These are phyloP conservation scores for Macroteleia sp. DNA, from an alignment of 2,888 invertebrate genomes.

Conservation along the genomic window DNA sequence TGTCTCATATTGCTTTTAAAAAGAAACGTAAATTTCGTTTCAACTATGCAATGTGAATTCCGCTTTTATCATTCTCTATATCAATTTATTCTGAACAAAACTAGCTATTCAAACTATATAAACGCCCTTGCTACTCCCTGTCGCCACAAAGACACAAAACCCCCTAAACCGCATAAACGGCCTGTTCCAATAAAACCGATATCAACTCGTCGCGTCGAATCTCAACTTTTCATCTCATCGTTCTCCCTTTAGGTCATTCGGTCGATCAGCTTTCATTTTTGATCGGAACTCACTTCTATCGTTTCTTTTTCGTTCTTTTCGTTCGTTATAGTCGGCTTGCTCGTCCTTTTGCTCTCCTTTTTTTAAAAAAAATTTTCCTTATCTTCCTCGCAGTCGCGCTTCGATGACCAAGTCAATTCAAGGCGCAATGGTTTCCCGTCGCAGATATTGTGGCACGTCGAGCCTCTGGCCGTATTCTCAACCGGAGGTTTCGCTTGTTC, in stretches of 20 bases:
- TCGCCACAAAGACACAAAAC: too few species aligned
- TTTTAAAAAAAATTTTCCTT: conserved; percentile 10
- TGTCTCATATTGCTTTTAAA: not conserved
- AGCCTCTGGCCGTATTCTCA: conserved; percentile 18
- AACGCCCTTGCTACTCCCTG: conserved; percentile 6
- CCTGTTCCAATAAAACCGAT: too few species aligned
- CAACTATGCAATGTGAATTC: not conserved
- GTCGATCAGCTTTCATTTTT: too few species aligned
- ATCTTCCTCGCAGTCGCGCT: conserved; percentile 21
- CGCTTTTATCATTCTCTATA: conserved; percentile 19
- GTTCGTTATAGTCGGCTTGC: too few species aligned
- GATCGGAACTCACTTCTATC: too few species aligned
- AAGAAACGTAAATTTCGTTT: conserved; percentile 2
- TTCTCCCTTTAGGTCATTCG: too few species aligned
- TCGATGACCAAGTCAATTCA: conserved; percentile 62
- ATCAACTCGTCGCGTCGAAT: too few species aligned
- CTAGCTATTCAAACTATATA: conserved; percentile 1
- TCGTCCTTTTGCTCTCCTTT: too few species aligned
- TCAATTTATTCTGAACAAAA: conserved; percentile 22
- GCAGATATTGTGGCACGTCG: conserved; percentile 39
- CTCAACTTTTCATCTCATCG: too few species aligned
- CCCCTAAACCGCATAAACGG: too few species aligned
- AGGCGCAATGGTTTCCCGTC: conserved; percentile 35
- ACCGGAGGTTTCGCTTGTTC: conserved; percentile 59
- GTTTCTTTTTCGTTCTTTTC: too few species aligned